Conservation (phyloP, 2,888 invertebrate genomes). For the Conomelus anceps region DNA sequence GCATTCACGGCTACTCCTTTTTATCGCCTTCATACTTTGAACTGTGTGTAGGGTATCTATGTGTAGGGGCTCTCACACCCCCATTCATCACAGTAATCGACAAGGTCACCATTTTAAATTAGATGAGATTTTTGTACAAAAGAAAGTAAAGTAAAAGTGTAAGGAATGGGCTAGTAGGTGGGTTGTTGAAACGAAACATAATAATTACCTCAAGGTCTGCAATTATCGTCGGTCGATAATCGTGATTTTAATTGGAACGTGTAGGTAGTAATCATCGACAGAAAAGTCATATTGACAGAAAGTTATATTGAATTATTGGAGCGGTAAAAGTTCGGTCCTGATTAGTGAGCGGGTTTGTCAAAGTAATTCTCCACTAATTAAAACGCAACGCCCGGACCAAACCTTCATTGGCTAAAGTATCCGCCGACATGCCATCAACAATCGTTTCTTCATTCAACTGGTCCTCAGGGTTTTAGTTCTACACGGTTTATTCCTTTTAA, state of each 20-base stretch:
- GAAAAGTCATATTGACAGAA: too few relatives aligned
- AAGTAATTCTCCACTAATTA: neutral
- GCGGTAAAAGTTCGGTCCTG: neutral
- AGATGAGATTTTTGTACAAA: neutral
- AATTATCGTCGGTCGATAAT: neutral
- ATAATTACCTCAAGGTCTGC: neutral
- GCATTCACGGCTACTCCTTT: too few relatives aligned
- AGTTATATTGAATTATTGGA: neutral
- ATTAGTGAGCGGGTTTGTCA: neutral
- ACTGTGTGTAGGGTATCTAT: too few relatives aligned
- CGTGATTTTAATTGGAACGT: neutral
- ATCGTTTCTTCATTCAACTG: neutral
- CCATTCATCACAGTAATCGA: neutral
- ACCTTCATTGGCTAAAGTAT: neutral
- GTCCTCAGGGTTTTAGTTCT: neutral
- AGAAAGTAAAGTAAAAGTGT: neutral
- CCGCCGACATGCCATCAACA: neutral
- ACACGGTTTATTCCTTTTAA: neutral
- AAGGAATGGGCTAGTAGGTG: neutral
- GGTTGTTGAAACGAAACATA: neutral
- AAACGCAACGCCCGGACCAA: neutral
- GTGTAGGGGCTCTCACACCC: too few relatives aligned
- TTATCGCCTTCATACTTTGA: too few relatives aligned
- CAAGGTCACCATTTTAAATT: neutral
- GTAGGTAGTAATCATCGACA: neutral